Base-by-base conservation (phyloP, 2,797 vertebrate genomes). In the Acanthurus lineatus region DNA sequence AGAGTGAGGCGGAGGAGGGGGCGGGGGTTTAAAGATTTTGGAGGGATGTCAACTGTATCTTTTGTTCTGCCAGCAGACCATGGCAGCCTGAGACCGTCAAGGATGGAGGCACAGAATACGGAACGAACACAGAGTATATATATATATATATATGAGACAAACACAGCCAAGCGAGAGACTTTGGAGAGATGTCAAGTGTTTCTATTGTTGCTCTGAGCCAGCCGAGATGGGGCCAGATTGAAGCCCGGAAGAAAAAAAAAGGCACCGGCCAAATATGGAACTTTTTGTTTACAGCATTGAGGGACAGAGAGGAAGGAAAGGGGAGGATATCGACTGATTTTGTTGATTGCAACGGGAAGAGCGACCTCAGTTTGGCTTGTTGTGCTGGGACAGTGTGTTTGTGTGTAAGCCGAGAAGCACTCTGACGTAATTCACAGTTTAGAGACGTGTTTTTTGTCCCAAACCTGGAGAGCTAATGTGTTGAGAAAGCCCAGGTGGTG, bases 181-280 rank as follows among this genome's bases (percentile, higher is more conserved):
- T 79, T 84, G 76, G 78, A 87, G 66, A 56, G 77, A 81, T 89
- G 83, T 90, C 81, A 88, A 89, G 87, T 85, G 85, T 73, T 79
- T 70, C 73, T 74, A 80, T 88, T 86, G 77, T 88, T 9, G 5
- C 81, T 83, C 65, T 60, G 54, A 80, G 53, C 56, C 69, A 68
- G 76, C 66, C 32, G 6, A 35, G 57, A 72, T 52, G 12, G 49
- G 58, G 69, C 53, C 16, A 4, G 60, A 76, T 47, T 38, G 45
- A 69, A 68, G 86, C 84, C 79, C 84, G 72, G 49, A 49, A 54
- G 65, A 22, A 71, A 60, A 72, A 69, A 54, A 51, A 56, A 69
- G 19, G 28, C 63, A 14, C 38, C 0, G 20, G 73, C 82, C 82
- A 84, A 91, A 92, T 82, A 68, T 76, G 66, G 81, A 88, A 64